Evolutionary conservation across 53 echinoderm and acorn worm genomes (phyloP), one percentile per base, ranked within the genome.

Genomic region (Luidia sarsii): DNA sequence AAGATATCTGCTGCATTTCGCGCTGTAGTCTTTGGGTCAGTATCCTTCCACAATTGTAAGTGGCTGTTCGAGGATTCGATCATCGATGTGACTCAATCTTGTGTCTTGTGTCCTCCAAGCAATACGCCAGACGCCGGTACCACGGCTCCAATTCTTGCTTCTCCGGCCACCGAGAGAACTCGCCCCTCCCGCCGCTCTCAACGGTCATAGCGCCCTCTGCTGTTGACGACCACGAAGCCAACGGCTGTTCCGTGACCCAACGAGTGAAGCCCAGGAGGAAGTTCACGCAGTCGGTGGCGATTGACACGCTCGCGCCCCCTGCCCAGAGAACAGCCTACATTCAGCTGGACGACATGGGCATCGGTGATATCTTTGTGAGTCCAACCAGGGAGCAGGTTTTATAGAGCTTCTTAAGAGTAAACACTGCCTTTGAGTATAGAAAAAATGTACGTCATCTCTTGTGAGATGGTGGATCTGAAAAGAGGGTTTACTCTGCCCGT

Each of bases 281-380:
- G 27, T 54, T 68, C 16, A 41, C 82, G 11, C 67, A 51, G 22
- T 55, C 39, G 8, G 32, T 77, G 41, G 77, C 41, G 15, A 32
- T 48, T 61, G 60, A 45, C 46, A 24, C 43, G 5, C 8, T 8
- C 21, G 20, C 59, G 13, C 77, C 22, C 61, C 55, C 61, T 61
- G 61, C 61, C 9, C 67, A 83, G 33, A 60, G 71, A 68, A 63
- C 53, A 53, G 83, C 79, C 15, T 91, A 88, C 49, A 63, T 91
- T 23, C 91, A 88, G 36, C 69, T 91, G 7, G 91, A 87, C 21
- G 73, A 62, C 22, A 77, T 91, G 33, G 54, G 62, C 10, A 23
- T 70, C 13, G 91, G 91, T 0, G 91, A 91, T 45, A 86, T 90
- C 33, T 85, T 90, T 82, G 90, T 90, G 82, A 86, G 90, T 32